Conservation (phyloP, 1,140 invertebrate genomes). For the Apis laboriosa region DNA sequence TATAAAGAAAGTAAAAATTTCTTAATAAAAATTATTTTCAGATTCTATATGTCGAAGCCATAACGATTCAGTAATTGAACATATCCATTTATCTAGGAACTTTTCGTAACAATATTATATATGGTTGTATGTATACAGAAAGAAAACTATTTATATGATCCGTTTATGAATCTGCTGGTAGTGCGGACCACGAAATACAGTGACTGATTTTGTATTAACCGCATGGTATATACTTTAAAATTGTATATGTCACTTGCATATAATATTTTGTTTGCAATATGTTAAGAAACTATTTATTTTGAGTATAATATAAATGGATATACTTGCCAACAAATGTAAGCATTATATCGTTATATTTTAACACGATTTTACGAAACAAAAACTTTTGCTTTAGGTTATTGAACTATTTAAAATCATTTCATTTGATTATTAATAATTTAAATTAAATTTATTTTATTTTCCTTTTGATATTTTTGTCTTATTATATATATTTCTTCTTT, state of each 20-base stretch:
- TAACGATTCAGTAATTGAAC: conserved; percentile 19
- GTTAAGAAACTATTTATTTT: conserved; percentile 18
- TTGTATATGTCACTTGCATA: conserved; percentile 41
- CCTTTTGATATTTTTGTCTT: background rate
- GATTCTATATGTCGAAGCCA: conserved; percentile 7
- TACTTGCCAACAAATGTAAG: conserved; percentile 39
- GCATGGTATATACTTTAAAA: conserved; percentile 57
- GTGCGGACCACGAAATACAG: conserved; percentile 44
- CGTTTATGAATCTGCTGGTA: conserved; percentile 49
- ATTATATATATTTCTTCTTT: background rate
- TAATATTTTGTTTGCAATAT: conserved; percentile 31
- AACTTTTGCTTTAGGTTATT: conserved; percentile 61
- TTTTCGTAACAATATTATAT: conserved; percentile 24
- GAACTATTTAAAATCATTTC: conserved; percentile 17
- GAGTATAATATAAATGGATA: conserved; percentile 27
- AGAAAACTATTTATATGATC: conserved; percentile 48
- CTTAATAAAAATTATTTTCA: background rate
- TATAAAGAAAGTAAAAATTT: background rate
- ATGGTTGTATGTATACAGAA: conserved; percentile 35
- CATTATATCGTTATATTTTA: conserved; percentile 17
- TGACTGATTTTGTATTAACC: conserved; percentile 54
- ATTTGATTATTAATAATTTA: background rate
- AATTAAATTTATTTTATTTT: background rate
- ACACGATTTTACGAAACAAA: background rate
- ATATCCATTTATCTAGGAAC: conserved; percentile 33